Base-by-base conservation (phyloP, 2,888 invertebrate species). In the Rugalucina vietnamica region DNA sequence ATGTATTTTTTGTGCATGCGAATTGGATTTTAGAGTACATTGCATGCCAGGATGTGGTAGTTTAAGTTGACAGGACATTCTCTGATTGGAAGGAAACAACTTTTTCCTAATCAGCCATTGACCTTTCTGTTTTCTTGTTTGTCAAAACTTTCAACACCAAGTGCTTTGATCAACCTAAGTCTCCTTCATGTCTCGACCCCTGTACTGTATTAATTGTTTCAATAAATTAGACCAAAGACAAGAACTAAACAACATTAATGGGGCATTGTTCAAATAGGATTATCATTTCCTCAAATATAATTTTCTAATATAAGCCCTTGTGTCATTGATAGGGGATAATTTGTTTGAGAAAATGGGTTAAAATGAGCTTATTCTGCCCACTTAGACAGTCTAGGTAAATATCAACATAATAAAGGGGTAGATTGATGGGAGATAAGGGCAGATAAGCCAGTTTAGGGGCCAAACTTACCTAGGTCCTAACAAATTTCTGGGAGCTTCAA, bases 341-440 rank as follows among this genome's bases (percentile, higher is more conserved):
- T 65, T 34, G 65, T 65, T 65, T 8, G 34, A 65, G 65, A 65
- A 65, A 65, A 65, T 65, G 65, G 21, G 65, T 29, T 34, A 34
- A 8, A 65, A 65, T 34, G 34, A 65, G 27, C 65, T 18, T 32
- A 65, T 65, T 34, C 18, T 34, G 34, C 12, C 34, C 34, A 77
- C 85, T 85, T 82, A 85, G 75, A 78, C 82, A 75, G 85, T 85
- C 85, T 85, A 75, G 74, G 79, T 82, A 70, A 82, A 85, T 77
- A 85, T 75, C 37, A 74, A 70, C 29, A 50, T 60, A 72, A 65
- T 78, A 84, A 76, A 80, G 69, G 34, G 75, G 74, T 50, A 76
- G 65, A 65, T 65, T 29, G 65, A 65, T 65, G 65, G 21, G 10
- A 32, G 65, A 65, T 65, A 65, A 65, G 65, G 65, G 65, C 65